Conservation (phyloP, 1,140 invertebrate genomes). For the Pogonus chalceus region DNA sequence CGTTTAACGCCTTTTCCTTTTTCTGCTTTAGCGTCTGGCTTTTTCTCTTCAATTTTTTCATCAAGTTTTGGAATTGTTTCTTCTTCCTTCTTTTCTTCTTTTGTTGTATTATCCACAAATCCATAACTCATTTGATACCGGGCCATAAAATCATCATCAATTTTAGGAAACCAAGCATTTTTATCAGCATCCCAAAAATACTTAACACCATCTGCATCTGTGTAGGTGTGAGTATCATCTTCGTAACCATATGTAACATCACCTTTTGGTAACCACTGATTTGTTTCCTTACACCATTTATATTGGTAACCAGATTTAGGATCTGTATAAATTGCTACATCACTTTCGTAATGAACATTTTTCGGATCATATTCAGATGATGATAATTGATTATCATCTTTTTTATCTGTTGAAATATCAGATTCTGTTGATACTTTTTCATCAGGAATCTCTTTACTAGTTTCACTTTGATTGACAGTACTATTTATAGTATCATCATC, state of each 20-base stretch:
- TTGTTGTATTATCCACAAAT: slow-evolving; percentile 51
- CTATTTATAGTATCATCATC: no score
- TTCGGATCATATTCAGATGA: slow-evolving; percentile 34
- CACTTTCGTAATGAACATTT: slow-evolving; percentile 54
- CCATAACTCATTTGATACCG: slow-evolving; percentile 94
- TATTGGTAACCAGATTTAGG: slow-evolving; percentile 54
- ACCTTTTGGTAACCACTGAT: slow-evolving; percentile 42
- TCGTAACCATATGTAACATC: slow-evolving; percentile 57
- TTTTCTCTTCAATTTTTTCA: slow-evolving; percentile 18
- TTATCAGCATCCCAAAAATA: slow-evolving; percentile 87
- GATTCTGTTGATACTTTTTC: not conserved
- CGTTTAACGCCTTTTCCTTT: not conserved
- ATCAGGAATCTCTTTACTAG: not conserved
- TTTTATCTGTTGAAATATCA: not conserved
- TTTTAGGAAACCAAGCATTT: slow-evolving; percentile 92
- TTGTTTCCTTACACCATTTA: slow-evolving; percentile 50
- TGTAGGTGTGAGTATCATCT: slow-evolving; percentile 69
- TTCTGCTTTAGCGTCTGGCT: slow-evolving; percentile 16
- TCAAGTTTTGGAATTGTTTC: slow-evolving; percentile 29
- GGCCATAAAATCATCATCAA: slow-evolving; percentile 95
- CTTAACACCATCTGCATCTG: slow-evolving; percentile 78
- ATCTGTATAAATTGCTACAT: slow-evolving; percentile 63
- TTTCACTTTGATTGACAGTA: not conserved
- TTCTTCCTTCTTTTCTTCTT: slow-evolving; percentile 16
- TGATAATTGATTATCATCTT: slow-evolving; percentile 13